These are phyloP conservation scores for Cryptoprocta ferox DNA, from an alignment of 2,797 vertebrate genomes.

Conservation along the genomic window DNA sequence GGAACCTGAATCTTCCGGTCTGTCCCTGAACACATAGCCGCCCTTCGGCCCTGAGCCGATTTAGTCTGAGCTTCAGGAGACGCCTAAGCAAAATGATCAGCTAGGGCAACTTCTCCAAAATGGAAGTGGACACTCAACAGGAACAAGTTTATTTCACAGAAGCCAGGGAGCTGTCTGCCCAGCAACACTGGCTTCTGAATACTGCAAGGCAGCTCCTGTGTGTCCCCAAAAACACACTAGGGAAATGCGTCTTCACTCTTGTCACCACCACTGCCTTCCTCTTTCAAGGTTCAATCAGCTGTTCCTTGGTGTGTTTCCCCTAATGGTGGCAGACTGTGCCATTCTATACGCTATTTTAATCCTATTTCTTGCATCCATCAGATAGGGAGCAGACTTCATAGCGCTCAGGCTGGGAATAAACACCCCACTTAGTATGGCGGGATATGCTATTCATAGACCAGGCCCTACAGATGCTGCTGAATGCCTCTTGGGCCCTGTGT, in stretches of 20 bases:
- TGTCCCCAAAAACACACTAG: background rate
- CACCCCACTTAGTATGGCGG: background rate
- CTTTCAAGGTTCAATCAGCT: slow-evolving; percentile 4
- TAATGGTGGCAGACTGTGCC: slow-evolving; percentile 57
- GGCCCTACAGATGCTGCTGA: background rate
- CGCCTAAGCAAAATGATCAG: background rate
- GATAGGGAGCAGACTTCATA: slow-evolving; percentile 51
- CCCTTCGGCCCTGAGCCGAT: background rate
- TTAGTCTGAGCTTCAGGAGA: background rate
- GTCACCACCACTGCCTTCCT: background rate
- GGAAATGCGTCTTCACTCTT: background rate
- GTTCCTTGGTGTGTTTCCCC: background rate
- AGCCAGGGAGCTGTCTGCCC: background rate
- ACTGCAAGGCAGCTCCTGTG: no score
- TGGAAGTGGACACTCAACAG: background rate
- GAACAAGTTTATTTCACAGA: background rate
- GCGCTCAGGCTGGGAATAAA: slow-evolving; percentile 41
- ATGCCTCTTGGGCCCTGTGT: background rate
- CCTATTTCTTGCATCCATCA: slow-evolving; percentile 33
- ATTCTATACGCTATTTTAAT: slow-evolving; percentile 40
- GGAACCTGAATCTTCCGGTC: background rate
- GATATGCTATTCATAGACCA: slow-evolving; percentile 21
- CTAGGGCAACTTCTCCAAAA: background rate
- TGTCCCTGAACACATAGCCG: background rate
- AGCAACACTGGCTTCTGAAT: background rate